Percentiles rank a stretch among this genome's conserved stretches.
Evolutionary conservation across 2,888 invertebrate species (phyloP).

Genomic region (Octonoba sinensis): DNA sequence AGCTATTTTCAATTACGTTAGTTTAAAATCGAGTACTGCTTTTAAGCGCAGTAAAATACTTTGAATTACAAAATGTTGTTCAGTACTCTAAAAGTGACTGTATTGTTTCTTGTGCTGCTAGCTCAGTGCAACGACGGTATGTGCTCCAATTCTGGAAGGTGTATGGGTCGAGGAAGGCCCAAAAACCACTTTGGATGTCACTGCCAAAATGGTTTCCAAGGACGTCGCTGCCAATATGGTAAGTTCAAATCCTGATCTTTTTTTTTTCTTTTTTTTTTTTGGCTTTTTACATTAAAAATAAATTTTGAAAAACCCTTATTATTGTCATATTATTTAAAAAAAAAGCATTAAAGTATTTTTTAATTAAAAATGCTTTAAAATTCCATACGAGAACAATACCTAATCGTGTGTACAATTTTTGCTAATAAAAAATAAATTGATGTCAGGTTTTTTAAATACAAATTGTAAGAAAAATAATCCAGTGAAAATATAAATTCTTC

Average conservation of each 20-base stretch:
- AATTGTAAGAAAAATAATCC: too few species aligned
- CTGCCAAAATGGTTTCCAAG: conserved; percentile 54
- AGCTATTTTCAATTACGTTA: too few species aligned
- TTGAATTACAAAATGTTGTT: neutral
- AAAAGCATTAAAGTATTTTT: too few species aligned
- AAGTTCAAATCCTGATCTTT: conserved; percentile 13
- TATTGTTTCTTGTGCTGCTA: conserved; percentile 50
- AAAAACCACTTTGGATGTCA: conserved; percentile 38
- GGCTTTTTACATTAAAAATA: neutral
- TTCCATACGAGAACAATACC: too few species aligned
- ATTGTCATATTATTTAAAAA: too few species aligned
- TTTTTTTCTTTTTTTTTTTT: neutral
- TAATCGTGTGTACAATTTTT: too few species aligned
- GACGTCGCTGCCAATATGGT: conserved; percentile 59
- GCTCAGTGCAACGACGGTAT: conserved; percentile 58
- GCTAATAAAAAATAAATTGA: too few species aligned
- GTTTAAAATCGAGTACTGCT: too few species aligned
- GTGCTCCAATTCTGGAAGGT: conserved; percentile 54
- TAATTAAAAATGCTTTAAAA: too few species aligned
- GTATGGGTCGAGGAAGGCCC: conserved; percentile 41
- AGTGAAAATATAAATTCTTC: too few species aligned
- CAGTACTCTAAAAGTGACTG: conserved; percentile 28
- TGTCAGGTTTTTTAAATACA: too few species aligned
- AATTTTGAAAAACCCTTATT: neutral
- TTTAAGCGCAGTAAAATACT: too few species aligned